Percentiles rank a stretch among this genome's conserved stretches.
Evolutionary conservation across 2,888 invertebrate species (phyloP).

Genomic region (Pyralis farinalis): DNA sequence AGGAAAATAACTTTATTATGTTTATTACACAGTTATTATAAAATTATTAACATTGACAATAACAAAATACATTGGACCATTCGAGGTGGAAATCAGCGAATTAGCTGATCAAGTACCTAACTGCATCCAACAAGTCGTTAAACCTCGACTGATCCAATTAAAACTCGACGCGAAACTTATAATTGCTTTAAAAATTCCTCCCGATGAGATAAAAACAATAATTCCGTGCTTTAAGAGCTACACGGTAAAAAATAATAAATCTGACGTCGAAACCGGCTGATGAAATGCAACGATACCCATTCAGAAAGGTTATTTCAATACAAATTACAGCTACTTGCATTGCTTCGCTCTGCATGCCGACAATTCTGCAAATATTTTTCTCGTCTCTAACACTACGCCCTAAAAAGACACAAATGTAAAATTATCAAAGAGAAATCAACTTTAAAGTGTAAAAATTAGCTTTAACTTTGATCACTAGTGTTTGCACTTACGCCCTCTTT

Average conservation of each 20-base stretch:
- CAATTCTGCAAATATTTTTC: constrained; percentile 77
- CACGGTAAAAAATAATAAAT: constrained; percentile 77
- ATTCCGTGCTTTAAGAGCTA: constrained; percentile 73
- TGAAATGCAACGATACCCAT: constrained; percentile 75
- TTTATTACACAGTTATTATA: no score
- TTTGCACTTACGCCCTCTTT: no score
- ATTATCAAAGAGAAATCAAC: constrained; percentile 18
- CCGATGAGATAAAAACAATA: constrained; percentile 77
- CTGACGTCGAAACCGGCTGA: constrained; percentile 55
- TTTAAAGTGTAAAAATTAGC: constrained; percentile 11
- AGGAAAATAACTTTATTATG: no score
- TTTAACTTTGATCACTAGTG: no score
- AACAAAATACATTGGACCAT: background rate
- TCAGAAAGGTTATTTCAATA: constrained; percentile 77
- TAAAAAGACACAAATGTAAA: background rate
- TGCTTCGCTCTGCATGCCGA: constrained; percentile 69
- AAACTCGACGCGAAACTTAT: constrained; percentile 69
- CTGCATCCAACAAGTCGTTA: constrained; percentile 62
- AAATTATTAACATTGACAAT: background rate
- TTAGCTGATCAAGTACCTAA: constrained; percentile 43
- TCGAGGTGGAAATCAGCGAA: constrained; percentile 25
- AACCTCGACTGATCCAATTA: constrained; percentile 72
- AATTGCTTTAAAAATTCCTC: constrained; percentile 77
- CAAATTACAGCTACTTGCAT: constrained; percentile 77
- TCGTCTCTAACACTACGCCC: background rate